A percentile compares a stretch with the other conserved stretches of the same genome.
These are phyloP conservation scores for Tipula helvola DNA, from an alignment of 2,888 invertebrate species.

Conservation along the genomic window DNA sequence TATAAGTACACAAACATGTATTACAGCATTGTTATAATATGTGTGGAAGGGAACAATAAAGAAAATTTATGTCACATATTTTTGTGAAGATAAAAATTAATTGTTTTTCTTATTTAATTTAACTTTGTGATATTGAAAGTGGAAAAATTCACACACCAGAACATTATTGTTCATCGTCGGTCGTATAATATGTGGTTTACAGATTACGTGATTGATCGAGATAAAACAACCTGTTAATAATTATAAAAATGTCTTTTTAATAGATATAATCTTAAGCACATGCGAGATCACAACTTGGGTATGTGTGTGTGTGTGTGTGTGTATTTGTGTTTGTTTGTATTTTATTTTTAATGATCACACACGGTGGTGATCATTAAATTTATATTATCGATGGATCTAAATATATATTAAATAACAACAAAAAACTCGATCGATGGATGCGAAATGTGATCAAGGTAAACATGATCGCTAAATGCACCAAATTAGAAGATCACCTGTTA, in stretches of 20 bases:
- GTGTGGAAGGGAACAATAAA: neutral
- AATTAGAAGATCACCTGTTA: neutral
- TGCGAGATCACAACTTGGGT: neutral
- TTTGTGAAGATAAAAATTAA: neutral
- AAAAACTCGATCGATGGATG: neutral
- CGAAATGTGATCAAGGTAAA: neutral
- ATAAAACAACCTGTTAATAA: neutral
- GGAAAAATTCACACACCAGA: neutral
- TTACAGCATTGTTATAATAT: neutral
- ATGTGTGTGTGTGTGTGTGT: too few species aligned
- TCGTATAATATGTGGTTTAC: neutral
- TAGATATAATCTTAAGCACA: neutral
- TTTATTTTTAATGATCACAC: neutral
- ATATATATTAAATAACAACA: too few species aligned
- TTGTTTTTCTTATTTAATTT: neutral
- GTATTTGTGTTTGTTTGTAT: neutral
- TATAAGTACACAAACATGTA: neutral
- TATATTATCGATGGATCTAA: neutral
- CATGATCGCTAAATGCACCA: neutral
- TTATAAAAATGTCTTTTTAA: neutral
- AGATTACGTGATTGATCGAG: conserved; percentile 4
- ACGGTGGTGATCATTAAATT: neutral
- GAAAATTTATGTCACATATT: neutral
- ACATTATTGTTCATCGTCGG: neutral
- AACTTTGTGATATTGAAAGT: neutral